These are phyloP conservation scores for Trissolcus basalis DNA, from an alignment of 1,140 invertebrate genomes.

Conservation along the genomic window DNA sequence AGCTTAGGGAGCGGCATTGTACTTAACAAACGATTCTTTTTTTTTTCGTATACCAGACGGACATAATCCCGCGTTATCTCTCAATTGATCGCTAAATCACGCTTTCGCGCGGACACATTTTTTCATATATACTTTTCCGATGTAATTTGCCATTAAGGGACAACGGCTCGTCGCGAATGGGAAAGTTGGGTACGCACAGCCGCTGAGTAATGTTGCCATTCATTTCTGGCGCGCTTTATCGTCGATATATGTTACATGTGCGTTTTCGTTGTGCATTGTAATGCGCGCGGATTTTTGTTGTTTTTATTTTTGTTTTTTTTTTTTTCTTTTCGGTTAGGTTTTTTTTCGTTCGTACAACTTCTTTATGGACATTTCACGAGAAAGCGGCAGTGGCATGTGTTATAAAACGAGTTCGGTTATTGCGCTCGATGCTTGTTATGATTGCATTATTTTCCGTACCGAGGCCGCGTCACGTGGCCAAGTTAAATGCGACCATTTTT, in stretches of 20 bases:
- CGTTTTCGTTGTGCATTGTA: conserved; percentile 48
- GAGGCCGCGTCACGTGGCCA: neutral
- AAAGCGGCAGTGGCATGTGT: conserved; percentile 37
- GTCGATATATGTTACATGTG: conserved; percentile 40
- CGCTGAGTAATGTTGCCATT: conserved; percentile 51
- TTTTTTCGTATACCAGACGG: conserved; percentile 4
- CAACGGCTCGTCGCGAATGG: conserved; percentile 42
- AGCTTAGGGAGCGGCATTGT: conserved; percentile 33
- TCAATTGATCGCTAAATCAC: conserved; percentile 47
- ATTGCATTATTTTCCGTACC: conserved; percentile 46
- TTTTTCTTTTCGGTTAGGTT: conserved; percentile 13
- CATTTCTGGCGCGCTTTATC: conserved; percentile 41
- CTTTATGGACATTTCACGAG: conserved; percentile 41
- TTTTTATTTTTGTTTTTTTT: conserved; percentile 16
- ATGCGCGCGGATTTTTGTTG: conserved; percentile 5
- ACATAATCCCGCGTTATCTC: conserved; percentile 38
- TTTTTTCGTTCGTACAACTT: conserved; percentile 43
- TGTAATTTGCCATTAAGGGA: conserved; percentile 53
- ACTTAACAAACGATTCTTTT: conserved; percentile 20
- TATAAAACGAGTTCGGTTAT: conserved; percentile 46
- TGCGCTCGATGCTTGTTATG: conserved; percentile 35
- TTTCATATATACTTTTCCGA: conserved; percentile 46
- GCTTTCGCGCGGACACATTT: conserved; percentile 47
- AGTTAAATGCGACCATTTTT: conserved; percentile 11
- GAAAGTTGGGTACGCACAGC: conserved; percentile 38